Conservation (phyloP, 2,888 invertebrate species). For the Drosophila imparisetae region DNA sequence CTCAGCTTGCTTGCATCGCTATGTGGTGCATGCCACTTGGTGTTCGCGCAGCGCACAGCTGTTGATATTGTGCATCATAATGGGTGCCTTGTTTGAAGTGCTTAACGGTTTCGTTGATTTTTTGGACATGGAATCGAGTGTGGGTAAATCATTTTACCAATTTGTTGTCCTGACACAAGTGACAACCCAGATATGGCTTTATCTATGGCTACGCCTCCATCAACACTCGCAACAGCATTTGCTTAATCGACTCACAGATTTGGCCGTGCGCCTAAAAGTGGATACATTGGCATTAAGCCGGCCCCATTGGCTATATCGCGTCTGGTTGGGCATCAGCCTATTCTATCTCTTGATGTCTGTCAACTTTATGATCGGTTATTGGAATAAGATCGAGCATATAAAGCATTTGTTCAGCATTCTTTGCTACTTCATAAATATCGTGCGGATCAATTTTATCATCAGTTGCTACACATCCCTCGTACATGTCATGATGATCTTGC, state of each 20-base stretch:
- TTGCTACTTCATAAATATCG: background rate
- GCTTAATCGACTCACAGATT: conserved; percentile 20
- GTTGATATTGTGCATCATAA: conserved; percentile 6
- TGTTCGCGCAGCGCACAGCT: conserved; percentile 7
- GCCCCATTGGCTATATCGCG: conserved; percentile 11
- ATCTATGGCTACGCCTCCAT: conserved; percentile 24
- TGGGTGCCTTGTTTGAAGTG: background rate
- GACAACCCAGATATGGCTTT: conserved; percentile 14
- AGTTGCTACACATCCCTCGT: conserved; percentile 39
- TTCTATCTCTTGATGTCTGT: background rate
- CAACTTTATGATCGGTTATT: background rate
- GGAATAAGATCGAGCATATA: background rate
- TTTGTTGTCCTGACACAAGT: background rate
- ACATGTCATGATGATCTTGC: conserved; percentile 14
- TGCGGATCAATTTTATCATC: conserved; percentile 29
- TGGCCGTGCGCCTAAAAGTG: conserved; percentile 14
- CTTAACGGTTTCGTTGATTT: background rate
- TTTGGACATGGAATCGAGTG: conserved; percentile 8
- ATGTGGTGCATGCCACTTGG: conserved; percentile 22
- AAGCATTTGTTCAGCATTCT: background rate
- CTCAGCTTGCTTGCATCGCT: conserved; percentile 20
- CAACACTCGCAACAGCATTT: conserved; percentile 21
- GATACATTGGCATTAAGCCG: conserved; percentile 6
- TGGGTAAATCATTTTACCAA: conserved; percentile 8
- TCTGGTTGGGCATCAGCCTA: conserved; percentile 23